Evolutionary conservation across 2,113 vertebrate genomes (phyloP), one percentile per base, ranked within the genome.

Genomic region (Aix galericulata): DNA sequence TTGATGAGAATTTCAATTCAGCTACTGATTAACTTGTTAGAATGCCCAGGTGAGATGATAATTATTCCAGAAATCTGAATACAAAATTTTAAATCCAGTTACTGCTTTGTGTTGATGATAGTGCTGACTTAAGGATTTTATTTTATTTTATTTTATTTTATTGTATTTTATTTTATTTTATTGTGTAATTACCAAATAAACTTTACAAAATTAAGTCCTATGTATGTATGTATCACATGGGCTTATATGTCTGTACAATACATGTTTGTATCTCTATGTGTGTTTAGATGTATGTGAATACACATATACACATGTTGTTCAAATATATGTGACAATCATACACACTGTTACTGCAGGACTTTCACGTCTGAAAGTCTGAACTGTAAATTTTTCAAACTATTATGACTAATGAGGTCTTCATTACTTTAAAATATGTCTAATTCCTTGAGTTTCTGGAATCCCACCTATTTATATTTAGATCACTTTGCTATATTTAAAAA

Each of bases 1-100:
- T 85, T 95, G 94, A 95, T 79, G 86, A 96, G 55, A 56, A 92
- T 95, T 88, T 97, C 86, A 94, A 66, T 93, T 97, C 94, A 89
- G 91, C 71, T 71, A 75, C 91, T 93, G 96, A 95, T 97, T 96
- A 96, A 93, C 91, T 94, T 94, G 83, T 97, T 88, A 84, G 88
- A 96, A 97, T 95, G 95, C 81, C 79, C 96, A 97, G 90, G 94
- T 93, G 79, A 97, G 66, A 59, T 50, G 78, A 77, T 94, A 87
- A 95, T 89, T 94, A 67, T 77, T 94, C 91, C 77, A 86, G 68
- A 93, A 97, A 95, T 67, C 40, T 81, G 74, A 94, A 94, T 94
- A 86, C 4, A 1, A 95, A 94, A 66, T 90, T 96, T 91, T 76
- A 96, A 96, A 87, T 18, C 44, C 80, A 88, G 66, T 93, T 96